Evolutionary conservation across 1,140 invertebrate species (phyloP).

Genomic region (Drosophila tsacasi): DNA sequence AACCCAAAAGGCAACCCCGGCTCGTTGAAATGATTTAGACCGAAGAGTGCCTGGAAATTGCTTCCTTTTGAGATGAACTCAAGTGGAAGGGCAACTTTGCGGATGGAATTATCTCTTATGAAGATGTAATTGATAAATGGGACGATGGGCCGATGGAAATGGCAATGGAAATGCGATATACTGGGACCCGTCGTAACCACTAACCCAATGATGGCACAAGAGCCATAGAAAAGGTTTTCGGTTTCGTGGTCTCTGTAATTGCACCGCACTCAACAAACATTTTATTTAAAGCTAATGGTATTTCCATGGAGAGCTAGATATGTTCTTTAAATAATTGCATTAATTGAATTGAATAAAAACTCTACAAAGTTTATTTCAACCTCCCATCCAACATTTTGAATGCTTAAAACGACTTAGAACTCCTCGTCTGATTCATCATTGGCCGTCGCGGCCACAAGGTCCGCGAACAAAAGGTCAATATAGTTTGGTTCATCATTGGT

Average conservation of each 20-base stretch:
- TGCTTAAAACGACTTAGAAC: too few relatives aligned
- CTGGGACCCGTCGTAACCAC: slow-evolving; percentile 1
- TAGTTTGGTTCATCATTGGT: too few relatives aligned
- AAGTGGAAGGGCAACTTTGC: slow-evolving; percentile 51
- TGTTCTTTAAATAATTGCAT: background rate
- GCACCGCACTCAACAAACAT: slow-evolving; percentile 5
- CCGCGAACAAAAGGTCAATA: too few relatives aligned
- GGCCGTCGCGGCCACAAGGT: too few relatives aligned
- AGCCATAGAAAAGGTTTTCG: slow-evolving; percentile 9
- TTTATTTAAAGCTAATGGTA: background rate
- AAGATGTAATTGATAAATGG: slow-evolving; percentile 54
- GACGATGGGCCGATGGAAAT: slow-evolving; percentile 7
- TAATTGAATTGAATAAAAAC: too few relatives aligned
- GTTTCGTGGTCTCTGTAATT: slow-evolving; percentile 9
- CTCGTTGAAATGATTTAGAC: slow-evolving; percentile 14
- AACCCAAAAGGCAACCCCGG: background rate
- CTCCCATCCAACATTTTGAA: too few relatives aligned
- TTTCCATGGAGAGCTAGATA: too few relatives aligned
- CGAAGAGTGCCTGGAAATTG: slow-evolving; percentile 34
- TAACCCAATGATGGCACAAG: slow-evolving; percentile 12
- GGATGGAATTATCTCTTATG: slow-evolving; percentile 47
- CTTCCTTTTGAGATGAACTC: slow-evolving; percentile 46
- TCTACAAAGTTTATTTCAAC: too few relatives aligned
- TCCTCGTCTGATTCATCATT: too few relatives aligned
- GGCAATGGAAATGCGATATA: slow-evolving; percentile 32